Conservation (phyloP, 2,797 vertebrate species). For the Semotilus atromaculatus region DNA sequence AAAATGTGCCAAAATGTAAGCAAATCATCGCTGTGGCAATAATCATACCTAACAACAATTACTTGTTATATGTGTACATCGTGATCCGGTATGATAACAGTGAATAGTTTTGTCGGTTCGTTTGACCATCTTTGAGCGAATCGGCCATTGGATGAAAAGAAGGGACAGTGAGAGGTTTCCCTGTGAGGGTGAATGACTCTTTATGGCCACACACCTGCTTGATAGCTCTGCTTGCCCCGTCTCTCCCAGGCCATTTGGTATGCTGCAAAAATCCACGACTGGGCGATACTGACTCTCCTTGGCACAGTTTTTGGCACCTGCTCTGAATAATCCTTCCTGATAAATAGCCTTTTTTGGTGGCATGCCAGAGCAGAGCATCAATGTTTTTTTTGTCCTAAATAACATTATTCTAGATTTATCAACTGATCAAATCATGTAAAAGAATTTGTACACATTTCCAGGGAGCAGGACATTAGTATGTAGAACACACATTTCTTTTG, state of each 20-base stretch:
- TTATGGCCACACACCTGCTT: constrained; percentile 69
- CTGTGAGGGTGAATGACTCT: constrained; percentile 73
- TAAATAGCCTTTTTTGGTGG: constrained; percentile 46
- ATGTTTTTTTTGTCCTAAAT: constrained; percentile 20
- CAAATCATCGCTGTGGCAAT: neutral
- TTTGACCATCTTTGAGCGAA: constrained; percentile 4
- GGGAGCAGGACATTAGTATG: constrained; percentile 44
- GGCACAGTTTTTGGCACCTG: constrained; percentile 73
- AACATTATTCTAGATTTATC: neutral
- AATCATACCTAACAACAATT: neutral
- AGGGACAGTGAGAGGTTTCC: constrained; percentile 12
- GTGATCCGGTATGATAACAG: neutral
- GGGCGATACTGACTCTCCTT: constrained; percentile 62
- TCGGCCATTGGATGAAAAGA: neutral
- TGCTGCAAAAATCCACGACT: constrained; percentile 70
- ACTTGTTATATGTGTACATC: neutral
- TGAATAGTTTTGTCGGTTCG: neutral
- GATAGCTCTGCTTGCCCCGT: constrained; percentile 11
- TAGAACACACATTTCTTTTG: constrained; percentile 20
- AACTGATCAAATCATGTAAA: constrained; percentile 32
- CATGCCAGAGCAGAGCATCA: neutral
- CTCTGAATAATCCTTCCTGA: constrained; percentile 67
- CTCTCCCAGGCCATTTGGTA: constrained; percentile 70
- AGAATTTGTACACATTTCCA: neutral
- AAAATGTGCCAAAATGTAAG: neutral